A percentile compares a stretch with the other conserved stretches of the same genome.
These are phyloP conservation scores for Apotomis capreana DNA, from an alignment of 2,888 invertebrate species.

Conservation along the genomic window DNA sequence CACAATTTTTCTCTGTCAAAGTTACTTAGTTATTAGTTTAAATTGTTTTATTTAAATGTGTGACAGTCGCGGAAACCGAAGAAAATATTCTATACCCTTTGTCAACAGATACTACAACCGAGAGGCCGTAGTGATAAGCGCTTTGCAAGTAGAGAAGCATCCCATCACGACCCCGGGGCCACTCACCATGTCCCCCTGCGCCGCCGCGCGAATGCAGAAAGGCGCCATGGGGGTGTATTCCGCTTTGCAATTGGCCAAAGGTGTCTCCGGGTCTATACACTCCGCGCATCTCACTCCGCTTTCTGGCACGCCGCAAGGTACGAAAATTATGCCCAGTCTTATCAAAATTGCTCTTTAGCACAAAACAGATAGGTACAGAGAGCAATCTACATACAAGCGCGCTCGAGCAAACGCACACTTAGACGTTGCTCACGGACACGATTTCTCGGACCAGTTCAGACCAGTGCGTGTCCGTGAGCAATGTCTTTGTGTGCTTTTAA, in stretches of 20 bases:
- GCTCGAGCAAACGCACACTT: too few relatives aligned
- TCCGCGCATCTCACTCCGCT: conserved; percentile 86
- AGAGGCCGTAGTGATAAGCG: conserved; percentile 96
- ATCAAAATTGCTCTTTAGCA: too few relatives aligned
- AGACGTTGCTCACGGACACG: too few relatives aligned
- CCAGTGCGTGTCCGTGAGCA: too few relatives aligned
- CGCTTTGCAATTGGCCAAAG: conserved; percentile 79
- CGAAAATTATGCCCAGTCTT: conserved; percentile 32
- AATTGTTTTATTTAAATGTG: too few relatives aligned
- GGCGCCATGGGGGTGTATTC: conserved; percentile 76
- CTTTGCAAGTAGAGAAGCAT: conserved; percentile 96
- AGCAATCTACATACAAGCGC: too few relatives aligned
- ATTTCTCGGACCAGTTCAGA: too few relatives aligned
- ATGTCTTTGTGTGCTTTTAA: too few relatives aligned
- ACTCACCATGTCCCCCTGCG: conserved; percentile 87
- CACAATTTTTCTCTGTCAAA: too few relatives aligned
- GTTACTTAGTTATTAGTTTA: too few relatives aligned
- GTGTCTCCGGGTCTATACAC: conserved; percentile 78
- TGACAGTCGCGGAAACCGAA: too few relatives aligned
- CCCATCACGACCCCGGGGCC: conserved; percentile 95
- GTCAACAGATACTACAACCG: conserved; percentile 92
- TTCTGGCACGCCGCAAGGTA: conserved; percentile 82
- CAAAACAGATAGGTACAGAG: too few relatives aligned
- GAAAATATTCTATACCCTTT: not conserved
- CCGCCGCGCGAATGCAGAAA: conserved; percentile 81